Base-by-base conservation (phyloP, 2,888 invertebrate genomes). In the Micoletzkya japonica region DNA sequence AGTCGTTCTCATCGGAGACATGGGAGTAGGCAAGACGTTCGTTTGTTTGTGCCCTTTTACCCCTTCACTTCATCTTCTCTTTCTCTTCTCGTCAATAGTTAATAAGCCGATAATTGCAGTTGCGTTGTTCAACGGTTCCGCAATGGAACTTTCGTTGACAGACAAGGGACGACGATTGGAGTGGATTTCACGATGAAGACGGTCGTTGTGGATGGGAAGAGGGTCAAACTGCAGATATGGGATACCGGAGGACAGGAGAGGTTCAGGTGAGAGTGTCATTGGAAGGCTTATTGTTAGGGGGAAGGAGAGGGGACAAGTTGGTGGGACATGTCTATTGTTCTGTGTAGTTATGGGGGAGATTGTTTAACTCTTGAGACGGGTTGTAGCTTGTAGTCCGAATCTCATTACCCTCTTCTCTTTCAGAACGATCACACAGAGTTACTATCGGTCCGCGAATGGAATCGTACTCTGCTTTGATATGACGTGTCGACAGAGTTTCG, bases 181-280 rank as follows among this genome's bases (percentile, higher is more conserved):
- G 95, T 96, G 70, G 95, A 96, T 88, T 96, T 96, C 89, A 95
- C 95, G 74, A 96, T 95, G 95, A 95, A 95, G 90, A 95, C 95
- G 68, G 90, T 96, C 52, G 90, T 92, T 78, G 91, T 95, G 60
- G 95, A 95, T 87, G 93, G 92, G 30, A 95, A 95, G 87, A 91
- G 92, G 89, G 92, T 95, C 80, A 96, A 96, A 91, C 94, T 95
- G 88, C 84, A 84, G 72, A 94, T 95, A 86, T 95, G 95, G 95
- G 95, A 95, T 87, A 95, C 95, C 14, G 95, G 95, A 69, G 95
- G 95, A 0, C 95, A 95, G 86, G 95, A 96, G 87, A 89, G 95
- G 74, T 95, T 57, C 59, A 59, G 58, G 50, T 63, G 6, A 3
- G 34, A 7, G n/a, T n/a, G n/a, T n/a, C n/a, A n/a, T n/a, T n/a